Conservation (phyloP, 2,888 invertebrate species). For the Pardosa pseudoannulata region DNA sequence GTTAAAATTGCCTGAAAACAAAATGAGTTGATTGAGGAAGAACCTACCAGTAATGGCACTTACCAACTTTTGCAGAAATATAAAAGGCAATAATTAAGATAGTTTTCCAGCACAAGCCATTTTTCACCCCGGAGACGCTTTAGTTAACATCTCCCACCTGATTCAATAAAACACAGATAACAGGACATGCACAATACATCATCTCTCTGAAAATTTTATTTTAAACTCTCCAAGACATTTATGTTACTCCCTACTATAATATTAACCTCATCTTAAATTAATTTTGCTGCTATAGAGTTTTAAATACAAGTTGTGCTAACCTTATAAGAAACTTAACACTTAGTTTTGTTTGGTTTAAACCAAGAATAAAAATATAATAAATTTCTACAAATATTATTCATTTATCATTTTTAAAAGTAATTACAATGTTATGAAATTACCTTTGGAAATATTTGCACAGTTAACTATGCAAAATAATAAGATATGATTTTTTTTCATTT, state of each 20-base stretch:
- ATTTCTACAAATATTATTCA: no score
- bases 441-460: no score
- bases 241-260: neutral
- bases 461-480: no score
- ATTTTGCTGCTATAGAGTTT: slow-evolving; percentile 13
- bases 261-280: neutral
- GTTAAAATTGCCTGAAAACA: slow-evolving; percentile 37
- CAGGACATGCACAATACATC: slow-evolving; percentile 66
- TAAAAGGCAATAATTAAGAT: slow-evolving; percentile 55
- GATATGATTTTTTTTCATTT: no score
- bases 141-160: slow-evolving; percentile 69
- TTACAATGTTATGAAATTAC: no score
- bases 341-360: slow-evolving; percentile 19
- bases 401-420: no score
- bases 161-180: slow-evolving; percentile 70
- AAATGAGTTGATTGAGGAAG: slow-evolving; percentile 52
- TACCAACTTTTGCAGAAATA: slow-evolving; percentile 62
- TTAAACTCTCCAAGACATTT: slow-evolving; percentile 2
- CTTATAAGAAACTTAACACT: neutral
- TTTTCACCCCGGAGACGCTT: slow-evolving; percentile 54
- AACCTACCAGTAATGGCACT: slow-evolving; percentile 50
- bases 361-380: no score
- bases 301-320: slow-evolving; percentile 24
- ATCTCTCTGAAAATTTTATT: slow-evolving; percentile 29
- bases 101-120: slow-evolving; percentile 34